Percentiles rank a stretch among this genome's conserved stretches.
phyloP scores from a whole-genome alignment of 2,888 invertebrate genomes.

The Lithodes maja region DNA sequence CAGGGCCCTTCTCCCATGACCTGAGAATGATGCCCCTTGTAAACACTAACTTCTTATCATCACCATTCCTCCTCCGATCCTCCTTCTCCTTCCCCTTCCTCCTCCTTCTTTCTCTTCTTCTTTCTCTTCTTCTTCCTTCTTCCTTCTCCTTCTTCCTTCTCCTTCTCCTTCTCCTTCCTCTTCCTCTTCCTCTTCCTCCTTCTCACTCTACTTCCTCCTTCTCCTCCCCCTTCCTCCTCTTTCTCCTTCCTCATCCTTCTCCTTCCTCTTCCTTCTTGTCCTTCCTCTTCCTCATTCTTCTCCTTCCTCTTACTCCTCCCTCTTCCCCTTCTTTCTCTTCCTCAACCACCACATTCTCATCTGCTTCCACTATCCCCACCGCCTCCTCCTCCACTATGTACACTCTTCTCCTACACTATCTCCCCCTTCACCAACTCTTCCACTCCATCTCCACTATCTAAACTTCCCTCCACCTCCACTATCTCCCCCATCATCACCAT shows the following conservation, averaged over 20 bases:
- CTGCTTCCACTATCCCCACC: neutral
- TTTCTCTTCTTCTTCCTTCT: neutral
- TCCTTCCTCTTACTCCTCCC: neutral
- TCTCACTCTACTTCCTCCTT: neutral
- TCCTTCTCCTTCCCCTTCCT: neutral
- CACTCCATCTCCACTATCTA: too few relatives aligned
- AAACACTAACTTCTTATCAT: too few relatives aligned
- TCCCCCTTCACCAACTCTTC: too few relatives aligned
- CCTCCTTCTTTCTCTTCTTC: neutral
- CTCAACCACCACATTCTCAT: neutral
- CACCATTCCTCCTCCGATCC: neutral
- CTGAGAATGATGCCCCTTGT: too few relatives aligned
- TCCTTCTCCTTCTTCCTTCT: neutral
- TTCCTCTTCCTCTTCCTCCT: neutral
- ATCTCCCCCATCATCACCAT: too few relatives aligned
- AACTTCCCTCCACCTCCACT: too few relatives aligned
- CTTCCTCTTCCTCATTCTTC: neutral
- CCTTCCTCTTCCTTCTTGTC: neutral
- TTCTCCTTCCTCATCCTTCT: neutral
- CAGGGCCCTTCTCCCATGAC: too few relatives aligned
- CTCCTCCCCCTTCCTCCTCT: neutral
- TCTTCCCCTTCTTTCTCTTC: neutral
- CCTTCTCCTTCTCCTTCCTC: neutral
- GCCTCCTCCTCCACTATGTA: neutral
- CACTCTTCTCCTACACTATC: too few relatives aligned